Evolutionary conservation across 2,113 vertebrate genomes (phyloP), one percentile per base, ranked within the genome.

Genomic region (Alectura lathami): DNA sequence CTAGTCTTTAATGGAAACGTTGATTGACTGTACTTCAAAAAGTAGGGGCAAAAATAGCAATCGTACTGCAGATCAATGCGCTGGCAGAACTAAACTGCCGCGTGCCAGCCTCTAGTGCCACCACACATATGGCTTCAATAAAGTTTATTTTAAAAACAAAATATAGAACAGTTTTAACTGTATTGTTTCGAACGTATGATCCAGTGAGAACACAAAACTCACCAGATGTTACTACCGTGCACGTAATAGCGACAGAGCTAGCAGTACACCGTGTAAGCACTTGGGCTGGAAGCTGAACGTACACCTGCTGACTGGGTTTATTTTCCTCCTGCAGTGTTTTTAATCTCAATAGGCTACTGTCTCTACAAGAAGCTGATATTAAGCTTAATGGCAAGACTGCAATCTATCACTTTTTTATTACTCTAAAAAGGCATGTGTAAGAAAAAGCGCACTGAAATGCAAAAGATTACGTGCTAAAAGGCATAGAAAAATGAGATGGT

Each of bases 31-130:
- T 81, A 68, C 66, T 95, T 90, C 66, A 87, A 87, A 78, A 63
- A 81, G 62, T 10, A 60, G 45, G 62, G 81, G 45, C 87, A 86
- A 95, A 95, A 96, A 96, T 91, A 96, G 93, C 51, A 64, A 57
- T 63, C 0, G 0, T 89, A 29, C 68, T 63, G 75, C 75, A 90
- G 85, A 94, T 93, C 91, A 81, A 56, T 94, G 68, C 40, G 63
- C 70, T 81, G 89, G 88, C 93, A 95, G 68, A 91, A 90, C 51
- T 86, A 74, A 88, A 36, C 43, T 83, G 78, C 69, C 4, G 1
- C 78, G 56, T 83, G 68, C 64, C 93, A 93, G 72, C 67, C 11
- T 70, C 34, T 27, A 89, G 53, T 86, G 60, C 47, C 47, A 59
- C 64, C 43, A 22, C 64, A 81, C 89, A 83, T 74, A 68, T 67